Conservation (phyloP, 2,797 vertebrate species). For the Coccyzus lansbergi region DNA sequence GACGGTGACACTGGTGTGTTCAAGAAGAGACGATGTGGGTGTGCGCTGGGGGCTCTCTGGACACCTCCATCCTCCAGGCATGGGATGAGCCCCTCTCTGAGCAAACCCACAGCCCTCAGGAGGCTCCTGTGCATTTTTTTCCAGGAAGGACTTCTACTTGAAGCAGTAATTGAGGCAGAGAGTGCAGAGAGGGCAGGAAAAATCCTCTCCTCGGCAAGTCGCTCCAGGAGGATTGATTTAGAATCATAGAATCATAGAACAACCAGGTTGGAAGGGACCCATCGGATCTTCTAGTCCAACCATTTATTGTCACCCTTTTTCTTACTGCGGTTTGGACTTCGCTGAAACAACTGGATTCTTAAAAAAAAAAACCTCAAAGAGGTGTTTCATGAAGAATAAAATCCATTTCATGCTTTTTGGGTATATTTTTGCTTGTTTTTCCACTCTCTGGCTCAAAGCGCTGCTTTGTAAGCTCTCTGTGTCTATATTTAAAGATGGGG, state of each 20-base stretch:
- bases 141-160: background rate
- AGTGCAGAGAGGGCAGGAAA: background rate
- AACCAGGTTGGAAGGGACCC: no score
- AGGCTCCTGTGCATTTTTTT: background rate
- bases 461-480: background rate
- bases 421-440: background rate
- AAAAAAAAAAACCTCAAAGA: background rate
- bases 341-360: background rate
- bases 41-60: fast-evolving
- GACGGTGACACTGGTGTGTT: fast-evolving
- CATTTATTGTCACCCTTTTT: background rate
- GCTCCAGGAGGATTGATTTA: background rate
- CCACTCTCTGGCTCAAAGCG: background rate
- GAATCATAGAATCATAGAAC: no score
- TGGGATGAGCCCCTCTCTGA: background rate
- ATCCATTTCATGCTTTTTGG: background rate
- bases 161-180: background rate
- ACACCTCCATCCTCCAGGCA: background rate
- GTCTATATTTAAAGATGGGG: background rate
- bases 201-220: background rate
- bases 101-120: fast-evolving
- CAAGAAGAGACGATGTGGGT: fast-evolving
- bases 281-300: no score
- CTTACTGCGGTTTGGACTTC: background rate
- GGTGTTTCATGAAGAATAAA: background rate